Evolutionary conservation across 2,888 invertebrate species (phyloP).

Genomic region (Incurvaria masculella): DNA sequence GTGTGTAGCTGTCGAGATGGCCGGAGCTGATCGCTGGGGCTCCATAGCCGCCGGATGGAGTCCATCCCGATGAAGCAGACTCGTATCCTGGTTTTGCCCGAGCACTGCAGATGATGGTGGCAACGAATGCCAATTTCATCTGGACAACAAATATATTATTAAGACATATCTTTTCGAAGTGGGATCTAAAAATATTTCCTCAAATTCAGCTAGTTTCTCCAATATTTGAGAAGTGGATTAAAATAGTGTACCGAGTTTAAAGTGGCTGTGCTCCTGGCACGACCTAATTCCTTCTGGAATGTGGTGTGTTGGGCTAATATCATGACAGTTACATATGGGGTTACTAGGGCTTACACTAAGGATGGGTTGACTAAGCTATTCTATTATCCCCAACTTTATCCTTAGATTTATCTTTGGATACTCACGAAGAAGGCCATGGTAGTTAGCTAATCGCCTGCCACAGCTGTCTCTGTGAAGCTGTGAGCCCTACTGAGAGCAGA

Average conservation of each 20-base stretch:
- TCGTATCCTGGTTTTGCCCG: slow-evolving; percentile 36
- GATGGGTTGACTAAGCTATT: neutral
- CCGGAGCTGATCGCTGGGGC: neutral
- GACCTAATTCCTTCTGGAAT: too few relatives aligned
- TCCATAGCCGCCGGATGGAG: neutral
- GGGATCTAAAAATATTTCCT: too few relatives aligned
- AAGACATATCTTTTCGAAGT: too few relatives aligned
- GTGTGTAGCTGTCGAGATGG: slow-evolving; percentile 29
- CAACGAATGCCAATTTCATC: slow-evolving; percentile 42
- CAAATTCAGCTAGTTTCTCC: too few relatives aligned
- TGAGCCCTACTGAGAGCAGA: slow-evolving; percentile 37
- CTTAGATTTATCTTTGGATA: neutral
- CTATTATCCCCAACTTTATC: neutral
- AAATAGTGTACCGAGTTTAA: too few relatives aligned
- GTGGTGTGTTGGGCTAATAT: too few relatives aligned
- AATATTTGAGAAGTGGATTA: too few relatives aligned
- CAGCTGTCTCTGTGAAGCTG: slow-evolving; percentile 25
- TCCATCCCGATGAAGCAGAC: neutral
- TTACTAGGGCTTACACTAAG: too few relatives aligned
- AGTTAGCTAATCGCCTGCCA: slow-evolving; percentile 53
- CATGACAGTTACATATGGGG: too few relatives aligned
- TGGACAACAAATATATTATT: slow-evolving; percentile 20
- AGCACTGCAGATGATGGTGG: slow-evolving; percentile 40
- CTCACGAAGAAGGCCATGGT: slow-evolving; percentile 50
- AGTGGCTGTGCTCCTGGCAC: too few relatives aligned